Evolutionary conservation across 2,888 invertebrate species (phyloP).

Genomic region (Drosophila trichaetosa): DNA sequence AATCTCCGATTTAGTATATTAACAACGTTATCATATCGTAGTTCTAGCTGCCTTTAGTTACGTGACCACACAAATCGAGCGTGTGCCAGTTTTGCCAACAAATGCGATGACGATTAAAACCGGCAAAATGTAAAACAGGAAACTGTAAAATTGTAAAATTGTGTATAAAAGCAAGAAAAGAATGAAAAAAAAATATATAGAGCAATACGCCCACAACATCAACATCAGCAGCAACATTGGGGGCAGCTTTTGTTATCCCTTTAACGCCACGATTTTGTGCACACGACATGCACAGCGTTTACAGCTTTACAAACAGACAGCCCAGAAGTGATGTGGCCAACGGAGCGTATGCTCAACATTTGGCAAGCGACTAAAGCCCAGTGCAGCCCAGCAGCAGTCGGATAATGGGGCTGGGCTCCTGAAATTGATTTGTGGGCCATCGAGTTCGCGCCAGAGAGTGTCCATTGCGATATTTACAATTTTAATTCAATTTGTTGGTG

Average conservation of each 20-base stretch:
- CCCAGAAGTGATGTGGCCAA: conserved; percentile 26
- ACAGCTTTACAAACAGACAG: conserved; percentile 34
- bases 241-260: conserved; percentile 48
- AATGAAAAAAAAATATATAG: conserved; percentile 11
- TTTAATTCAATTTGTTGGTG: conserved; percentile 75
- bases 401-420: conserved; percentile 24
- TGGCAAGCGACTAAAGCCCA: conserved; percentile 20
- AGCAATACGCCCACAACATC: conserved; percentile 42
- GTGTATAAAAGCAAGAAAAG: conserved; percentile 10
- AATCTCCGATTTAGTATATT: conserved; percentile 1
- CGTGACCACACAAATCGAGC: conserved; percentile 41
- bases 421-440: conserved; percentile 76
- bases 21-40: conserved; percentile 7
- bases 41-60: conserved; percentile 20
- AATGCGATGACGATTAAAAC: conserved; percentile 34
- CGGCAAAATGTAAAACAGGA: conserved; percentile 7
- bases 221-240: conserved; percentile 36
- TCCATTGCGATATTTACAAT: conserved; percentile 70
- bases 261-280: conserved; percentile 44
- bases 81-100: conserved; percentile 30
- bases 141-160: conserved; percentile 6
- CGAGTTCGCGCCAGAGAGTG: conserved; percentile 57
- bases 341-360: conserved; percentile 64
- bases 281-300: conserved; percentile 40
- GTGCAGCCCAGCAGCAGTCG: conserved; percentile 16